Evolutionary conservation across 2,888 invertebrate species (phyloP).

Genomic region (Andrena camellia): DNA sequence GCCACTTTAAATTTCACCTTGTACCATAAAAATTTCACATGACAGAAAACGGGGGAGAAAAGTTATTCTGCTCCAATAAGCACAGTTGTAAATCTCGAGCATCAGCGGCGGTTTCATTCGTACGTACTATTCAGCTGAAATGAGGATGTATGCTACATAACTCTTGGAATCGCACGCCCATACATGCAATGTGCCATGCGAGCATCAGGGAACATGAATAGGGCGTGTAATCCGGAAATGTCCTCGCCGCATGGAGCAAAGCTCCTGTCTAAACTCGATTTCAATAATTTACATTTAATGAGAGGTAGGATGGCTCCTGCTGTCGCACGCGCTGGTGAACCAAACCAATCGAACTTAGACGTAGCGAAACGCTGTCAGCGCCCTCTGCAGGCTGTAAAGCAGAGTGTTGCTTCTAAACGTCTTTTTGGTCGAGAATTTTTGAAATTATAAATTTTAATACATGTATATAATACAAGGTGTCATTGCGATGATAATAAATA

Average conservation of each 20-base stretch:
- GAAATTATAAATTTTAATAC: no score
- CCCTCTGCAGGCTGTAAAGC: no score
- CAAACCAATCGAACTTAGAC: no score
- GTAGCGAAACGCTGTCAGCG: no score
- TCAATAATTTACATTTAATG: slow-evolving; percentile 27
- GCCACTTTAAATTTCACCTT: not conserved
- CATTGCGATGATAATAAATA: no score
- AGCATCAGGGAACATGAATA: slow-evolving; percentile 28
- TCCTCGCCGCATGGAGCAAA: slow-evolving; percentile 9
- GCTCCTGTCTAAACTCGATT: slow-evolving; percentile 15
- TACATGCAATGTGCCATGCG: slow-evolving; percentile 26
- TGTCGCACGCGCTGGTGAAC: no score
- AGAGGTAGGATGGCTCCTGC: no score
- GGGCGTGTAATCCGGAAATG: slow-evolving; percentile 35
- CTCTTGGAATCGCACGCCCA: slow-evolving; percentile 24
- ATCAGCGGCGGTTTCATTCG: slow-evolving; percentile 10
- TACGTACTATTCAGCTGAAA: slow-evolving; percentile 11
- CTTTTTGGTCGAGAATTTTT: no score
- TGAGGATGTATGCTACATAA: slow-evolving; percentile 42
- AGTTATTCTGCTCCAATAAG: not conserved
- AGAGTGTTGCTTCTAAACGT: no score
- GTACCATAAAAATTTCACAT: not conserved
- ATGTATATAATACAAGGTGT: no score
- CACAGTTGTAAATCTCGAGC: slow-evolving; percentile 10
- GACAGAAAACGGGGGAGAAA: not conserved